These are phyloP conservation scores for Poicephalus meyeri DNA, from an alignment of 2,113 vertebrate species.

Conservation along the genomic window DNA sequence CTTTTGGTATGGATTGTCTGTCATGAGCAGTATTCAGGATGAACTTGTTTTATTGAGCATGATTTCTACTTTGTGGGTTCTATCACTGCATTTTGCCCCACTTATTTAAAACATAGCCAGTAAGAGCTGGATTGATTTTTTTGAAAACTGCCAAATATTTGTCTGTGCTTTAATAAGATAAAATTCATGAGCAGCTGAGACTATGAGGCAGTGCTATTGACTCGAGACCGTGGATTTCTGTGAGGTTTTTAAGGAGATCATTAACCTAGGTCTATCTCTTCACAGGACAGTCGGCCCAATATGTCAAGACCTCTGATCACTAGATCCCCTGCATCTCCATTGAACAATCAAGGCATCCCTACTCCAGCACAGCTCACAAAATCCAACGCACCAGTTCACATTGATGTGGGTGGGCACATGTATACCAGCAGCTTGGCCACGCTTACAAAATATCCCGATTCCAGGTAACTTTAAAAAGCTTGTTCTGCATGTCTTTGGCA, in stretches of 20 bases:
- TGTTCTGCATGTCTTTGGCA: slow-evolving; percentile 60
- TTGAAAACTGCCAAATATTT: not conserved
- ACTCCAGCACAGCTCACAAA: slow-evolving; percentile 98
- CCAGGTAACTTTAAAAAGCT: slow-evolving; percentile 81
- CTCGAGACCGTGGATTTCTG: not conserved
- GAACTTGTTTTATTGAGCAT: not conserved
- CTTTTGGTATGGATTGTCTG: not conserved
- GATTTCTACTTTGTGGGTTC: not conserved
- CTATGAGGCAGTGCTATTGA: not conserved
- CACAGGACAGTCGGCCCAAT: slow-evolving; percentile 95
- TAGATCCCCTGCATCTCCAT: slow-evolving; percentile 95
- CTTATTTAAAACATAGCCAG: not conserved
- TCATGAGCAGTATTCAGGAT: not conserved
- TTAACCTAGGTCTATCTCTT: slow-evolving; percentile 76
- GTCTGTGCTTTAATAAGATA: not conserved
- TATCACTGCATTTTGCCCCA: not conserved
- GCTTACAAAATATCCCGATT: slow-evolving; percentile 92
- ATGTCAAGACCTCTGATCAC: slow-evolving; percentile 99
- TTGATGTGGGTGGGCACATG: slow-evolving; percentile 98
- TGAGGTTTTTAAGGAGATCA: slow-evolving; percentile 13
- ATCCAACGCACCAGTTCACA: slow-evolving; percentile 96
- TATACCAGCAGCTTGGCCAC: slow-evolving; percentile 99
- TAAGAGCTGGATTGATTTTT: not conserved
- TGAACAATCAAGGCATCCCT: slow-evolving; percentile 98
- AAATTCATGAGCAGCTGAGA: not conserved